Base-by-base conservation (phyloP, 2,797 vertebrate species). In the Salmo trutta region DNA sequence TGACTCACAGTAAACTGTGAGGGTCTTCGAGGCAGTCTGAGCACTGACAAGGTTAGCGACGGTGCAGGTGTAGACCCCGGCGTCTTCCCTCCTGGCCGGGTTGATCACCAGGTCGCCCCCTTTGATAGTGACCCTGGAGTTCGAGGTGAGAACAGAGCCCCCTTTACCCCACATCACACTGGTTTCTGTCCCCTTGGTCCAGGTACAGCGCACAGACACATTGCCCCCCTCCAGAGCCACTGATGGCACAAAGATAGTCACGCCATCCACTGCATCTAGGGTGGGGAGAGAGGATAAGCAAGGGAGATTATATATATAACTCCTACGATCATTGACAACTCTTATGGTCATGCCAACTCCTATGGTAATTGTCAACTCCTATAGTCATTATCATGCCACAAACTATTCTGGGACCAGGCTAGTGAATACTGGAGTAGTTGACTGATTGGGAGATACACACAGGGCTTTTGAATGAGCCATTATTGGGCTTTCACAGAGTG, bases 1-100 rank as follows among this genome's bases (percentile, higher is more conserved):
- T 24, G 33, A 94, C 94, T 95, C 88, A 95, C 95, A 95, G 92
- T 88, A 94, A 56, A 95, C 85, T 0, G 90, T 94, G 83, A 95
- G 87, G 77, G 65, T 90, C 75, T n/a, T 53, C 0, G 79, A 86
- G 76, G 85, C 84, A 0, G 88, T 89, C n/a, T 82, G 73, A 29
- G 83, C 86, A 29, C 94, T 95, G 88, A 94, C 84, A 0, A 75
- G 87, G 85, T 95, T 95, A 76, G 85, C 90, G 86, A 89, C 94
- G 0, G 91, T 94, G 71, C 95, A 95, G 0, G 84, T 83, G 86
- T 95, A 95, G 3, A 80, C 78, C 14, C 94, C 94, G 0, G 93
- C 67, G 36, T 95, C 94, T 0, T 31, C 52, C 16, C 94, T 89
- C 14, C 74, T 83, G 81, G 86, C 88, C 0, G 93, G 90, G 77